Base-by-base conservation (phyloP, 2,797 vertebrate genomes). In the Sebastiscus albofasciatus region DNA sequence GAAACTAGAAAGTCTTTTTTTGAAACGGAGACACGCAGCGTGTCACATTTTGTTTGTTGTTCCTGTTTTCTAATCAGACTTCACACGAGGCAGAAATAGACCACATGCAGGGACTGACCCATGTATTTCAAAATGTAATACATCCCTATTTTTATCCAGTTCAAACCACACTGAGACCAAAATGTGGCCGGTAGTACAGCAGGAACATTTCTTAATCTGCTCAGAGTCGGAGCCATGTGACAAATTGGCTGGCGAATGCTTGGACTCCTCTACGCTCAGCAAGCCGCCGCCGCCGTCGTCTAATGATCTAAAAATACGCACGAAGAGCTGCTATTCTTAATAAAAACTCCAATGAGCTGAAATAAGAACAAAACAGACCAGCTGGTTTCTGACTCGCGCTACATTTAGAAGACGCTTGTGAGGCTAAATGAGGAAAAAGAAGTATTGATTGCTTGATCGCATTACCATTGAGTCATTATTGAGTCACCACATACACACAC, bases 271-370 rank as follows among this genome's bases (percentile, higher is more conserved):
- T 52, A 61, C 36, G 72, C 52, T 67, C 78, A 72, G 27, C 26
- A 49, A 72, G 46, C 60, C 39, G 39, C 39, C 6, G 6, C 56
- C 6, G 6, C 56, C 3, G 33, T 42, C n/a, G 26, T 64, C 33
- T 72, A 78, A 55, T 80, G 64, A 76, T 82, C 80, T 89, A 79
- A 82, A 86, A 87, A 86, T 85, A 85, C 5, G 26, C 67, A 68
- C 3, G 14, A 88, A 74, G 61, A 56, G 69, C 70, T 80, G 73
- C 82, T 86, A 36, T 72, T 87, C 60, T 65, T 80, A 54, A 64
- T 75, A 72, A 80, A 72, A 86, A 8, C 5, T 11, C 7, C 27
- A 26, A 12, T 24, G 64, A 72, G 66, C 65, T 60, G 55, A 67
- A 81, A 77, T 8, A 10, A 61, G 55, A 80, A 46, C 54, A 77